Evolutionary conservation across 1,140 invertebrate genomes (phyloP).

Genomic region (Protaetia brevitarsis): DNA sequence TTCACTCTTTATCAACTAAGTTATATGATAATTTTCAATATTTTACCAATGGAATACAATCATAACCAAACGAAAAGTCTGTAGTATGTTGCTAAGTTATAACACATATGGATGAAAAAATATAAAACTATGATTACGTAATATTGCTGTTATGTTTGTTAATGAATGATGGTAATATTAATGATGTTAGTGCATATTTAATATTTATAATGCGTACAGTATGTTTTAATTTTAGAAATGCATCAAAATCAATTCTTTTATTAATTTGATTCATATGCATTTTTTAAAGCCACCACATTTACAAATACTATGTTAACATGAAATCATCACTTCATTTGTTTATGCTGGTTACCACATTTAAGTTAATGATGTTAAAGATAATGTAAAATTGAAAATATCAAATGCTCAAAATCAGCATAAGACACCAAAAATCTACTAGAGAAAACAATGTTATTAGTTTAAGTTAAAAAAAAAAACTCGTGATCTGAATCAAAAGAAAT

Average conservation of each 20-base stretch:
- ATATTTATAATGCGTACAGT: neutral
- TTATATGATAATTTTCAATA: conserved; percentile 99
- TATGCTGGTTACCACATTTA: too few species aligned
- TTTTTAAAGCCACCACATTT: too few species aligned
- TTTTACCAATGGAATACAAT: conserved; percentile 95
- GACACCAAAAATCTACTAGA: neutral
- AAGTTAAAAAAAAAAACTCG: neutral
- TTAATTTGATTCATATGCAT: too few species aligned
- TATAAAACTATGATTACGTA: neutral
- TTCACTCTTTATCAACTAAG: conserved; percentile 95
- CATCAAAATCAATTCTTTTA: too few species aligned
- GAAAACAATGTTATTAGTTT: neutral
- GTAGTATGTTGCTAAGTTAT: conserved; percentile 14
- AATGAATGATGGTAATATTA: neutral
- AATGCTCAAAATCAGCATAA: neutral
- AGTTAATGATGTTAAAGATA: too few species aligned
- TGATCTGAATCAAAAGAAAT: conserved; percentile 6
- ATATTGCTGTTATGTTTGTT: neutral
- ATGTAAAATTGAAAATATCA: too few species aligned
- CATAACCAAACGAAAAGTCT: conserved; percentile 22
- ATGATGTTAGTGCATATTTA: conserved; percentile 1
- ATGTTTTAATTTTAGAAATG: too few species aligned
- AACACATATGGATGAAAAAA: neutral
- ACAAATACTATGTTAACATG: too few species aligned
- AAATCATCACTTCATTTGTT: too few species aligned